A percentile compares a stretch with the other conserved stretches of the same genome.
phyloP scores from a whole-genome alignment of 2,888 invertebrate species.

The Metopia argyrocephala region DNA sequence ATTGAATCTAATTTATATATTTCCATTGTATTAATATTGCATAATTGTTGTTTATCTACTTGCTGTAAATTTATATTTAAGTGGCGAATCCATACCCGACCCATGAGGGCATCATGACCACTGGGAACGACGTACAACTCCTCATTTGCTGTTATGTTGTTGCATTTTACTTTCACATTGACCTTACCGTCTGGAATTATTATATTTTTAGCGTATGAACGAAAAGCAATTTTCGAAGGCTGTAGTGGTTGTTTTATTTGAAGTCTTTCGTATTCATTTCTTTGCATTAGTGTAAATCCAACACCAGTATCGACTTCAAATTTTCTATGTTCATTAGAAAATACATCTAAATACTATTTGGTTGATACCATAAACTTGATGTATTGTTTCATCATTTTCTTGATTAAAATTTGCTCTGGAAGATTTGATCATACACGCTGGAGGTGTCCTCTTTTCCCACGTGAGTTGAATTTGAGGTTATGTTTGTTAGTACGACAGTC shows the following conservation, averaged over 20 bases:
- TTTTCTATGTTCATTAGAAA: constrained; percentile 33
- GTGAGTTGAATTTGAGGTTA: constrained; percentile 37
- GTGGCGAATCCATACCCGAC: constrained; percentile 45
- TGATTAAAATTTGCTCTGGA: constrained; percentile 2
- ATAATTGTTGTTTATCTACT: constrained; percentile 1
- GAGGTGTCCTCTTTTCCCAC: constrained; percentile 26
- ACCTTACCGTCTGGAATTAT: constrained; percentile 49
- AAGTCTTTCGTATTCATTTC: constrained; percentile 34
- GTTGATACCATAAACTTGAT: constrained; percentile 24
- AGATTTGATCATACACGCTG: constrained; percentile 38
- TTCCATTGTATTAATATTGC: constrained; percentile 7
- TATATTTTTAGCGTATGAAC: constrained; percentile 45
- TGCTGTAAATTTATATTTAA: constrained; percentile 43
- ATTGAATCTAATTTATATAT: constrained; percentile 13
- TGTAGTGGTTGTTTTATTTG: constrained; percentile 21
- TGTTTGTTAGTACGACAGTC: constrained; percentile 33
- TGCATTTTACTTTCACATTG: constrained; percentile 37
- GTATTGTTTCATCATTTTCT: constrained; percentile 20
- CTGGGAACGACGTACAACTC: constrained; percentile 51
- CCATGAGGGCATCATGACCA: constrained; percentile 43
- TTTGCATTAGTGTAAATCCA: constrained; percentile 37
- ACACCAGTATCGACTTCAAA: constrained; percentile 38
- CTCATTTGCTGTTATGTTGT: constrained; percentile 28
- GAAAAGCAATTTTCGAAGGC: constrained; percentile 33
- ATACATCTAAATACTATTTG: constrained; percentile 30